Percentiles rank a stretch among this genome's conserved stretches.
These are phyloP conservation scores for Florisuga fusca DNA, from an alignment of 2,797 vertebrate genomes.

Conservation along the genomic window DNA sequence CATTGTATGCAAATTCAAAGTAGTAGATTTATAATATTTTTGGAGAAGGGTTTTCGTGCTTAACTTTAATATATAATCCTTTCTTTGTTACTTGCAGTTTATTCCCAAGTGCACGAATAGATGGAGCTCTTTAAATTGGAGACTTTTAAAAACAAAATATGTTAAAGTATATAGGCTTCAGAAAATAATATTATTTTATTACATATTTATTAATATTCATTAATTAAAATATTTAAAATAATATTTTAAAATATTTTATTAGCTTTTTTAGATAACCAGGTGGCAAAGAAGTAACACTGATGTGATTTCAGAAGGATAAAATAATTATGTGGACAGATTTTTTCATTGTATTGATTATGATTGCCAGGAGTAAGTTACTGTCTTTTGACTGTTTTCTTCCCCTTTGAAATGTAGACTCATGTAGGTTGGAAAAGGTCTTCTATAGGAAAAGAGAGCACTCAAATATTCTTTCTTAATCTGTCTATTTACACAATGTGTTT, in stretches of 20 bases:
- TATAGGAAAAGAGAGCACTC: neutral
- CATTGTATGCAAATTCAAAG: neutral
- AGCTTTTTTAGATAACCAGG: neutral
- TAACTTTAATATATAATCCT: neutral
- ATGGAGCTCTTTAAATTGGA: neutral
- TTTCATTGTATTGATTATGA: neutral
- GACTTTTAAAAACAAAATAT: neutral
- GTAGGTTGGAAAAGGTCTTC: neutral
- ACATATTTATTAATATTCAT: too few relatives aligned
- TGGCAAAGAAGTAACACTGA: neutral
- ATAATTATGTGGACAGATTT: neutral
- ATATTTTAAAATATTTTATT: neutral
- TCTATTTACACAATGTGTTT: neutral
- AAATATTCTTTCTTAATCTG: neutral
- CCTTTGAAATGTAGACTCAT: neutral
- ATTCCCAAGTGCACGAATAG: neutral
- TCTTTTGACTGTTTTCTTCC: neutral
- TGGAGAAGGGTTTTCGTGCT: neutral
- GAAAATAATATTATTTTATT: neutral
- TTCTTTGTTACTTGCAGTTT: neutral
- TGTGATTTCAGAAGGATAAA: neutral
- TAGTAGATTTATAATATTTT: neutral
- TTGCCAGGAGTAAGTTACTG: neutral
- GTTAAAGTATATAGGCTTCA: neutral
- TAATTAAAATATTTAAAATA: too few relatives aligned